These are phyloP conservation scores for Piprites chloris DNA, from an alignment of 2,113 vertebrate species.

Conservation along the genomic window DNA sequence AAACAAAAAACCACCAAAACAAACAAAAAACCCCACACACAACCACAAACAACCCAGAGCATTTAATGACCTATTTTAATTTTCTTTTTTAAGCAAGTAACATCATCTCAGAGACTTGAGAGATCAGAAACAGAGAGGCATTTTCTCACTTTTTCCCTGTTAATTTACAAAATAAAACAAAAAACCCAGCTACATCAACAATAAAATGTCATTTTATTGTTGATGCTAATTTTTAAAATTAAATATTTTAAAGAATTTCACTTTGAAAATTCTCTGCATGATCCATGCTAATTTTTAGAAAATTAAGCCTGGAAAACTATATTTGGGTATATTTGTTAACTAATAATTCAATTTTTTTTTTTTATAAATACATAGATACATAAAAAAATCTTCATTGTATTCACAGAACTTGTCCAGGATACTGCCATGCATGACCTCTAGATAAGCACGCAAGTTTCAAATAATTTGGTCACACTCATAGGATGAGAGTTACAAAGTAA, in stretches of 20 bases:
- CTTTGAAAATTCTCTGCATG: not conserved
- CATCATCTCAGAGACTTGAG: not conserved
- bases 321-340: not conserved
- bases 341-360: no score
- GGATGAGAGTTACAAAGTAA: not conserved
- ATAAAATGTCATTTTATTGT: not conserved
- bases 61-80: not conserved
- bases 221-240: not conserved
- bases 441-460: not conserved
- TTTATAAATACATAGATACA: not conserved
- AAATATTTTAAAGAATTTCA: not conserved
- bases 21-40: not conserved
- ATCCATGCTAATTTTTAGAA: not conserved
- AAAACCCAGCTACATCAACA: no score
- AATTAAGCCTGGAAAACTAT: not conserved
- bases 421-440: not conserved
- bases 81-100: not conserved
- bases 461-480: not conserved
- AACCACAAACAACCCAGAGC: not conserved
- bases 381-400: not conserved
- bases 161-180: not conserved
- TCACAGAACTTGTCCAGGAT: not conserved
- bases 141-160: not conserved
- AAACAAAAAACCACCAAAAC: not conserved
- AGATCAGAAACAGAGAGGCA: not conserved